Evolutionary conservation across 2,113 vertebrate genomes (phyloP), one percentile per base, ranked within the genome.

Genomic region (Sigmodon hispidus): DNA sequence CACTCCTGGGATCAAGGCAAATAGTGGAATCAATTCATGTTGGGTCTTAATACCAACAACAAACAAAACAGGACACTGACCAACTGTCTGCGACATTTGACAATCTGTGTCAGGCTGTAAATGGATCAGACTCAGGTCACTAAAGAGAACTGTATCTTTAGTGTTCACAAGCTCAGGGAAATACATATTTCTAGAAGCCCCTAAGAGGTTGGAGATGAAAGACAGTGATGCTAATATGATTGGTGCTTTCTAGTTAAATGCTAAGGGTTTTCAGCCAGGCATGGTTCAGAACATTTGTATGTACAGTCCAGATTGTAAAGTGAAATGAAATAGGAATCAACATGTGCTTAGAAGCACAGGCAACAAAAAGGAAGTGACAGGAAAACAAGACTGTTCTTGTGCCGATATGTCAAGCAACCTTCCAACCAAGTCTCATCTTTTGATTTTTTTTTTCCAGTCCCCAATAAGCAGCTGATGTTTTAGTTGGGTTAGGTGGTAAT

Each of bases 21-120:
- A 96, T 69, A 57, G 91, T 45, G 29, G 48, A 73, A 93, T 45
- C 85, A 63, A 69, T 67, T 77, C 21, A 93, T 83, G 1, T 24
- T 50, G n/a, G 48, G 22, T 72, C 55, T 79, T 75, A 95, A 95
- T 89, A 89, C 40, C 5, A 13, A 96, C 80, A 40, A 96, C 88
- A 95, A 85, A 94, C 85, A 96, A 91, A 91, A 93, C 57, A 21
- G 83, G 94, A 95, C 70, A 48, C 16, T 83, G 50, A 80, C 22
- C 70, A 95, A 87, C 52, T 84, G n/a, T 22, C 91, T 91, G 94
- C 95, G 83, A 92, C 61, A 94, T 55, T 22, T 95, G 87, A 96
- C 50, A 85, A 77, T 91, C 45, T 55, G 0, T 79, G 55, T 91
- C 70, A 93, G 65, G 34, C 21, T 86, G 22, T 50, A 63, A 21